Base-by-base conservation (phyloP, 2,888 invertebrate genomes). In the Aplocera efformata region DNA sequence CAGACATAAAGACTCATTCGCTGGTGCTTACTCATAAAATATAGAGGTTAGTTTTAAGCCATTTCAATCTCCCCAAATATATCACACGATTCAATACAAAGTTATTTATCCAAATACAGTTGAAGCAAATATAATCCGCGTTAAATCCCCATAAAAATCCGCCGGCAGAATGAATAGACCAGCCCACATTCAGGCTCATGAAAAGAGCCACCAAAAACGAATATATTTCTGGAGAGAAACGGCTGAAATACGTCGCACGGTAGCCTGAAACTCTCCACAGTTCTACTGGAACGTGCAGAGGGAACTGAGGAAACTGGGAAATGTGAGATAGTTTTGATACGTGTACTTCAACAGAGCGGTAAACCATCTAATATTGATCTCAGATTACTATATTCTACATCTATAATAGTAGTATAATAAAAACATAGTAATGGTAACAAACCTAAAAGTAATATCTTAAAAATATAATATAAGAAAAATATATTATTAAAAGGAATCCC, bases 201-300 rank as follows among this genome's bases (percentile, higher is more conserved):
- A 82, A 83, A 81, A 80, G 82, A 81, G 69, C 77, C 64, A 80
- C 79, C 78, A 72, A 79, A 79, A 79, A 70, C 75, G 76, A 79
- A 82, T 81, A 79, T 75, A 79, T 80, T 79, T 66, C 59, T 54
- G 58, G 58, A 68, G 79, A 79, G 75, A 68, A 77, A 75, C 79
- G 73, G 69, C 77, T 79, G 71, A 78, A 79, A 83, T 80, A 82
- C 75, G 73, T 78, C 69, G 72, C 67, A 50, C 60, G 58, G 66
- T 71, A 57, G 58, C 35, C 42, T 42, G 34, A 34, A 36, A 10
- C 32, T 30, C 17, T 13, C 10, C 24, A 38, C 3, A 26, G 22
- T 8, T 21, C 10, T 32, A 7, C 53, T 51, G 38, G 54, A 54
- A 34, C 13, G 32, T 17, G 34, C 36, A 39, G 13, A 3, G 3